Evolutionary conservation across 2,113 vertebrate genomes (phyloP), one percentile per base, ranked within the genome.

Genomic region (Toxostoma redivivum): DNA sequence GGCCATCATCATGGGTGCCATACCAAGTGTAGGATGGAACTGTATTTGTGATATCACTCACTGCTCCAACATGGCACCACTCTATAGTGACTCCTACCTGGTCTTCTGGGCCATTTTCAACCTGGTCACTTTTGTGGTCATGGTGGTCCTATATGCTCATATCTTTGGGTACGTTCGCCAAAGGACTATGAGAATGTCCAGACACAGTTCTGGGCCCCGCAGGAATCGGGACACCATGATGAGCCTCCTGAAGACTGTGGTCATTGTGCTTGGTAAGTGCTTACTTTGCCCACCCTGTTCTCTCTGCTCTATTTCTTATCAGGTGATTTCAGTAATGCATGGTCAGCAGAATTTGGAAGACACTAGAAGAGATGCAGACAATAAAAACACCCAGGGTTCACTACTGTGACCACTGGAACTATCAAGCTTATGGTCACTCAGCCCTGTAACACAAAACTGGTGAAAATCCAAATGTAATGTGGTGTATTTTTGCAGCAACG

Each of bases 51-150:
- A 98, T 53, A 97, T 99, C 51, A 94, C 92, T 22, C 97, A 98
- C 72, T 99, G 99, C 93, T 99, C 99, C 97, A 99, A 99, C 98
- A 99, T 99, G 99, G 99, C 99, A 5, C 99, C 99, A 0, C 99
- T 99, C 80, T 99, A 99, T 97, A 99, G 99, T 96, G 99, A 99
- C 98, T 99, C 99, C 96, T 99, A 99, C 97, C 97, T 99, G 97
- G 97, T 99, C 87, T 99, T 99, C 98, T 99, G 99, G 99, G 99
- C 99, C 58, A 98, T 99, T 96, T 99, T 99, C 98, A 99, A 99
- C 97, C 96, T 99, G 91, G 99, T 99, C 96, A 99, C 99, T 57
- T 99, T 99, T 92, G 98, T 99, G 45, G 99, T 99, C 72, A 99
- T 99, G 99, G 99, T 99, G 83, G 98, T 99, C 56, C 98, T 99